Evolutionary conservation across 2,797 vertebrate genomes (phyloP), one percentile per base, ranked within the genome.

Genomic region (Hydrolagus colliei): DNA sequence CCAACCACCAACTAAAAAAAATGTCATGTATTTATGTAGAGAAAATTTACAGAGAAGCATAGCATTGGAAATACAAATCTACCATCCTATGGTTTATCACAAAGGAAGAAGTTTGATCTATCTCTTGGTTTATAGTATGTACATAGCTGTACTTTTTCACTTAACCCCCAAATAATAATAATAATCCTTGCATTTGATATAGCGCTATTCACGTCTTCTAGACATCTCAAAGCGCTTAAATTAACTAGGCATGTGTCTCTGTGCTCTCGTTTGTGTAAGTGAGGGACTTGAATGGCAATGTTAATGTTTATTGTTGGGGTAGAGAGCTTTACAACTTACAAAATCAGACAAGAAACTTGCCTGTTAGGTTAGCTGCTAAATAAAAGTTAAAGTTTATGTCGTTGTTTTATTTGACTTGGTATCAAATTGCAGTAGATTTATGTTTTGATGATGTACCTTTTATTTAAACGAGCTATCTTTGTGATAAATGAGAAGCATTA

Each of bases 391-490:
- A 82, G 35, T 41, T 11, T 65, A 22, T 80, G 22, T 18, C 41
- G 73, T 18, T 68, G 68, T 63, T 84, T 35, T 41, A 16, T 41
- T 71, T 41, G 12, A 22, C 32, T 41, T 84, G 41, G 41, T 52
- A 52, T 52, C 41, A 52, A 52, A 52, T 3, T 52, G 41, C 41
- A 52, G 63, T 32, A 84, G 67, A 65, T 71, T 68, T 27, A 9
- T 35, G 65, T 35, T 84, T 84, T 27, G 65, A 84, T 84, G 63
- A 84, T 84, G 79, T 35, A 68, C 65, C 14, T 84, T 52, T 68
- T 32, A 84, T 84, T 84, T 35, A 68, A 84, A 18, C 71, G 20
- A 84, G 79, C 65, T 84, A 71, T 71, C 71, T 71, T 41, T 68
- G 32, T 84, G 65, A 71, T 71, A 35, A 84, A 77, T 18, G 74